Conservation (phyloP, 2,797 vertebrate genomes). For the Sibirionetta formosa region DNA sequence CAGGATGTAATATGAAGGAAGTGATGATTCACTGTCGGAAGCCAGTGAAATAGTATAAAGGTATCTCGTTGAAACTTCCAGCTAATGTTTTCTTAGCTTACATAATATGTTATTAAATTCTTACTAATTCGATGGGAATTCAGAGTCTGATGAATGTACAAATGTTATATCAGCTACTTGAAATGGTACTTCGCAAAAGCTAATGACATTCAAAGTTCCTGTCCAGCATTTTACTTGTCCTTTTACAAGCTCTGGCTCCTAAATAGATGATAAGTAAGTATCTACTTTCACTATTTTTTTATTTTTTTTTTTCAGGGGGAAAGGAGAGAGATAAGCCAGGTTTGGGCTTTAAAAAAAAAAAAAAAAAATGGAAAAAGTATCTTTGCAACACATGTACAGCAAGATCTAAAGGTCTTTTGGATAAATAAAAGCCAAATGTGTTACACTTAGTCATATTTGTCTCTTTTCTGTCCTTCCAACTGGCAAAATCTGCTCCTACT, state of each 20-base stretch:
- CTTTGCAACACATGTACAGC: not conserved
- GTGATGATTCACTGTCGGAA: conserved; percentile 43
- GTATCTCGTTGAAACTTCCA: conserved; percentile 21
- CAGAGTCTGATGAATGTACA: conserved; percentile 7
- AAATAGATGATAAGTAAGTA: not conserved
- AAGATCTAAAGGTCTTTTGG: not conserved
- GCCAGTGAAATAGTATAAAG: conserved; percentile 24
- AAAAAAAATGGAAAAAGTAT: not conserved
- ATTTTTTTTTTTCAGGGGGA: not conserved
- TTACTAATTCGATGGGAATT: conserved; percentile 31
- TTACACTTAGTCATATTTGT: not conserved
- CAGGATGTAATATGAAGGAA: conserved; percentile 16
- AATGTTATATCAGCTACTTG: conserved; percentile 7
- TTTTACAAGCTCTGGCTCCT: not conserved
- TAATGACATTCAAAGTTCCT: not conserved
- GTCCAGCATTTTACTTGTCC: not conserved
- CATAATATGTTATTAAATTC: conserved; percentile 48
- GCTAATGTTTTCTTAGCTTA: conserved; percentile 34
- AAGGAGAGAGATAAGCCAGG: rapidly evolving
- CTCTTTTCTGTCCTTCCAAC: not conserved
- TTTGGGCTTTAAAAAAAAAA: not conserved
- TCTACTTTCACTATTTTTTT: not conserved
- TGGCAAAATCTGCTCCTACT: not conserved
- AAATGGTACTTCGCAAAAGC: conserved; percentile 19
- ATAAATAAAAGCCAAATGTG: not conserved